These are phyloP conservation scores for Leuciscus idus DNA, from an alignment of 2,113 vertebrate species.

Conservation along the genomic window DNA sequence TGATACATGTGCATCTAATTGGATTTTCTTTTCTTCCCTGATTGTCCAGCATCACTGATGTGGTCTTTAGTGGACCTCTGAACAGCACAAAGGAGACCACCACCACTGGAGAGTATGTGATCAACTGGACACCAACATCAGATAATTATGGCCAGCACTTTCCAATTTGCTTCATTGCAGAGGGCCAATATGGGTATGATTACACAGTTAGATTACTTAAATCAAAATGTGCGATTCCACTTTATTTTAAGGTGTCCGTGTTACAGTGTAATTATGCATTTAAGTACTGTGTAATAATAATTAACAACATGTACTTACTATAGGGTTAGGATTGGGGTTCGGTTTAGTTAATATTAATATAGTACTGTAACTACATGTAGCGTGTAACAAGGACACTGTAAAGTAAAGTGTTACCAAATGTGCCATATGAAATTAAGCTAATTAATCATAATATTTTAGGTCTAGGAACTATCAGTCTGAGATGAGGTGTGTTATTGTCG, in stretches of 20 bases:
- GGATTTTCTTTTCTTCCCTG: neutral
- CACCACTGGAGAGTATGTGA: conserved; percentile 15
- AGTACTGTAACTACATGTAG: too few species aligned
- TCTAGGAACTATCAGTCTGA: conserved; percentile 60
- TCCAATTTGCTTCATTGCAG: conserved; percentile 66
- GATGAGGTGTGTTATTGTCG: conserved; percentile 61
- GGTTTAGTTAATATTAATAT: too few species aligned
- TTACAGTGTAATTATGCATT: too few species aligned
- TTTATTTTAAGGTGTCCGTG: too few species aligned
- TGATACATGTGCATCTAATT: neutral
- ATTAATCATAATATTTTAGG: neutral
- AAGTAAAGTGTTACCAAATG: too few species aligned
- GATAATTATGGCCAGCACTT: conserved; percentile 57
- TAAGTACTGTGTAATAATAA: too few species aligned
- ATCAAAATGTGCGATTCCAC: neutral
- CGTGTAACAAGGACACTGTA: too few species aligned
- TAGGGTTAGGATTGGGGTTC: too few species aligned
- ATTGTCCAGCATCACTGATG: conserved; percentile 47
- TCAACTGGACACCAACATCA: conserved; percentile 64
- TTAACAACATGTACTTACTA: too few species aligned
- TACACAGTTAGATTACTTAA: neutral
- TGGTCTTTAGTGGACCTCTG: conserved; percentile 62
- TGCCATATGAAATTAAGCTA: neutral
- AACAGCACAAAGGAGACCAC: conserved; percentile 48
- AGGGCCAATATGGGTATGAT: conserved; percentile 56